Conservation (phyloP, 2,113 vertebrate genomes). For the Ondatra zibethicus region DNA sequence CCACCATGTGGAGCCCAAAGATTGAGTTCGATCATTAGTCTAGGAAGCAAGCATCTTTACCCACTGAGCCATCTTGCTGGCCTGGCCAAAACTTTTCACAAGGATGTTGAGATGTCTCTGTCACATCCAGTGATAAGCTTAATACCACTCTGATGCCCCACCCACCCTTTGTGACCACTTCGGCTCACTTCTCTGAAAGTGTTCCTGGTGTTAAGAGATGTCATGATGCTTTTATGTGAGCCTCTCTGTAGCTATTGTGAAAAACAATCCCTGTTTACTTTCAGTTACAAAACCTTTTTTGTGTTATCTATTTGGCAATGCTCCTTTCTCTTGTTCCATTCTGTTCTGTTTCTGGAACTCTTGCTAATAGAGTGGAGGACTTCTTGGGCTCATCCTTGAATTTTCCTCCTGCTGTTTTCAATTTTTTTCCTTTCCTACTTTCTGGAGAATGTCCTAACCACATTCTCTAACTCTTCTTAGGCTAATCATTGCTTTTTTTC, state of each 20-base stretch:
- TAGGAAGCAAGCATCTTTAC: not conserved
- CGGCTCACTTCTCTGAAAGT: not conserved
- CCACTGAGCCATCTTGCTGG: not conserved
- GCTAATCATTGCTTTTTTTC: not conserved
- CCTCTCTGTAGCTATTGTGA: not conserved
- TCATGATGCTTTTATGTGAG: not conserved
- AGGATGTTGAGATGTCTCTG: not conserved
- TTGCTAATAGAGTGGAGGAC: not conserved
- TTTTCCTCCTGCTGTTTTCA: not conserved
- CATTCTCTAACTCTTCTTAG: not conserved
- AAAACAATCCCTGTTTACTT: not conserved
- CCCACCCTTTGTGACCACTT: not conserved
- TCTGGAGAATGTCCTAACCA: not conserved
- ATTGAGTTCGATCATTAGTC: not conserved
- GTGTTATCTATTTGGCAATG: constrained; percentile 7
- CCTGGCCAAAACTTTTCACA: not conserved
- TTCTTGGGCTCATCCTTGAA: not conserved
- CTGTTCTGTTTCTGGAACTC: not conserved
- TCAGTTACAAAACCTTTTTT: constrained; percentile 5
- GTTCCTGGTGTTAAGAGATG: not conserved
- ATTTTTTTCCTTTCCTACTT: constrained; percentile 20
- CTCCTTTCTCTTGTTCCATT: not conserved
- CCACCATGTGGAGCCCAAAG: not conserved
- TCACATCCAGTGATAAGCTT: not conserved
- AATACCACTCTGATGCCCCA: not conserved